Evolutionary conservation across 1,140 invertebrate genomes (phyloP).

Genomic region (Drosophila erecta): DNA sequence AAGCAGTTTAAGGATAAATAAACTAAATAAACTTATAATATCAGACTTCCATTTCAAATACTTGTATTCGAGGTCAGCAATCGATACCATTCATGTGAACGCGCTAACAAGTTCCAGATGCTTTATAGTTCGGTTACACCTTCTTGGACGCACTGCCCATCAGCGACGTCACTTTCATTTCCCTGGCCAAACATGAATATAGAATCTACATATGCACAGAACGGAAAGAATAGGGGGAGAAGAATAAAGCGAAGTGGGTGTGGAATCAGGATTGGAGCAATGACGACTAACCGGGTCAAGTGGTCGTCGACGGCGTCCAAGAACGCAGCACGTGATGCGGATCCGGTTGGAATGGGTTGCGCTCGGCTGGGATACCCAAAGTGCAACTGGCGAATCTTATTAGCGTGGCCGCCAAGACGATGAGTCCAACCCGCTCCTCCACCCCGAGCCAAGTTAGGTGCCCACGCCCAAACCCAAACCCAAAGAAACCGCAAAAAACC

Average conservation of each 20-base stretch:
- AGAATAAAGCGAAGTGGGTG: constrained; percentile 6
- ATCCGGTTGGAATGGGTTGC: background rate
- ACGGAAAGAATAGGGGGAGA: too few relatives aligned
- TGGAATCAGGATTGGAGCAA: background rate
- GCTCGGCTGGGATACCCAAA: background rate
- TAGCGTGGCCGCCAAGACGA: constrained; percentile 69
- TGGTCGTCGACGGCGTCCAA: constrained; percentile 44
- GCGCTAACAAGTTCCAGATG: background rate
- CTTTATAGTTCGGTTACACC: background rate
- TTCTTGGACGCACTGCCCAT: background rate
- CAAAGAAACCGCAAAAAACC: constrained; percentile 49
- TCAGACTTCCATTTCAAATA: too few relatives aligned
- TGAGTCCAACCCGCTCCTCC: background rate
- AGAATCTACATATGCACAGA: background rate
- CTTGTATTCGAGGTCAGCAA: too few relatives aligned
- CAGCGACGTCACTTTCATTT: constrained; percentile 20
- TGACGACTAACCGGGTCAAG: constrained; percentile 67
- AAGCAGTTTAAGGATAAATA: too few relatives aligned
- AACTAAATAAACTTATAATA: too few relatives aligned
- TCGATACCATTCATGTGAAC: background rate
- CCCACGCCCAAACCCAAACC: background rate
- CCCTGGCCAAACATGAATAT: constrained; percentile 36
- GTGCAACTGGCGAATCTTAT: constrained; percentile 58
- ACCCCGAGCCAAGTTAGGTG: background rate
- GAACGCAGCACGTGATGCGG: constrained; percentile 57